These are phyloP conservation scores for Xenopus laevis DNA, from an alignment of 2,113 vertebrate genomes.

Conservation along the genomic window DNA sequence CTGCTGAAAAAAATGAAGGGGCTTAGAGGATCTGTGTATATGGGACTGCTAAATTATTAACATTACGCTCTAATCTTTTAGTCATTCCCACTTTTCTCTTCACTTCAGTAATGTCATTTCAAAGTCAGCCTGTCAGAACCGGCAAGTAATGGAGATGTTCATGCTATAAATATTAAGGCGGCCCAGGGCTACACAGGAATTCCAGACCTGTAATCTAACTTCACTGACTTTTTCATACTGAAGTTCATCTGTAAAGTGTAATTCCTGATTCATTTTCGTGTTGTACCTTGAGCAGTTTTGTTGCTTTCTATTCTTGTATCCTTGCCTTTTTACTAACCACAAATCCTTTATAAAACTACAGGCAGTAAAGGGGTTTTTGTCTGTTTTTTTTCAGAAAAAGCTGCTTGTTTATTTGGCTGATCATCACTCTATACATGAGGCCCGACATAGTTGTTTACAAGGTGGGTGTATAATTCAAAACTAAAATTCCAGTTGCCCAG, in stretches of 20 bases:
- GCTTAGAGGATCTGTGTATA: slow-evolving; percentile 32
- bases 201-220: slow-evolving; percentile 37
- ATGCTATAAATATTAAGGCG: slow-evolving; percentile 44
- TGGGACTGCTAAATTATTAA: slow-evolving; percentile 44
- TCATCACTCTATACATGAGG: too few species aligned
- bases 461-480: too few species aligned
- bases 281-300: slow-evolving; percentile 5
- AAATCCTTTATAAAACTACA: too few species aligned
- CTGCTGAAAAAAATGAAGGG: slow-evolving; percentile 9
- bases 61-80: slow-evolving; percentile 44
- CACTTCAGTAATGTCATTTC: slow-evolving; percentile 45
- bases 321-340: slow-evolving; percentile 8
- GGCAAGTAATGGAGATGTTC: slow-evolving; percentile 45
- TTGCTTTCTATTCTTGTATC: slow-evolving; percentile 10
- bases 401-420: too few species aligned
- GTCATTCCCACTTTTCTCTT: slow-evolving; percentile 44
- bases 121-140: slow-evolving; percentile 43
- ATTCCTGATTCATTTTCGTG: slow-evolving; percentile 34
- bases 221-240: slow-evolving; percentile 29
- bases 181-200: slow-evolving; percentile 40
- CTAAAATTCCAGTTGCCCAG: too few species aligned
- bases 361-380: too few species aligned
- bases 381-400: background rate
- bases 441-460: too few species aligned
- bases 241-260: slow-evolving; percentile 29